These are phyloP conservation scores for Bucco capensis DNA, from an alignment of 2,113 vertebrate genomes.

Conservation along the genomic window DNA sequence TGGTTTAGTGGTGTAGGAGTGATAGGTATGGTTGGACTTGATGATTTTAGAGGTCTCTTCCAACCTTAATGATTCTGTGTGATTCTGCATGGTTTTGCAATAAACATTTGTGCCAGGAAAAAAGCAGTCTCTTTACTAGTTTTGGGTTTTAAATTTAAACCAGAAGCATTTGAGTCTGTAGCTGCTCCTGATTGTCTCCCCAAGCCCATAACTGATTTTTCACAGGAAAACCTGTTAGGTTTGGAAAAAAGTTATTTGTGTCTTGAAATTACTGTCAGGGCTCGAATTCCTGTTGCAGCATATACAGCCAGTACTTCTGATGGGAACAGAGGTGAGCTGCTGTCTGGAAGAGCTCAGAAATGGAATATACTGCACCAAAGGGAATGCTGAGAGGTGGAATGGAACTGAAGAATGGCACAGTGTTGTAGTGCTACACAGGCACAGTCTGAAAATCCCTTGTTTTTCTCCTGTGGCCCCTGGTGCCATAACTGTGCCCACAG, in stretches of 20 bases:
- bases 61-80: too few species aligned
- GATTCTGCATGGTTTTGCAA: background rate
- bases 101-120: background rate
- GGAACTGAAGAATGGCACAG: background rate
- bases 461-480: too few species aligned
- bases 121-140: background rate
- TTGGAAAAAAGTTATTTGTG: background rate
- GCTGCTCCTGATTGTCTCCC: background rate
- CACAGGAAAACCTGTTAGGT: background rate
- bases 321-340: background rate
- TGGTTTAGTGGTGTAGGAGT: too few species aligned
- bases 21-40: too few species aligned
- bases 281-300: background rate
- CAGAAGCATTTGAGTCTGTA: background rate
- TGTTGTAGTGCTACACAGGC: background rate
- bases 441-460: too few species aligned
- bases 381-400: background rate
- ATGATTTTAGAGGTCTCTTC: too few species aligned
- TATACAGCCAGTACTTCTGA: background rate
- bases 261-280: background rate
- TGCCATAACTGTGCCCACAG: too few species aligned
- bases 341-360: background rate
- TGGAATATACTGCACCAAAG: background rate
- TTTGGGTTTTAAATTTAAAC: background rate
- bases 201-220: background rate